Percentiles rank a stretch among this genome's conserved stretches.
Conservation (phyloP, 2,888 invertebrate genomes). For the Amphiduros pacificus region DNA sequence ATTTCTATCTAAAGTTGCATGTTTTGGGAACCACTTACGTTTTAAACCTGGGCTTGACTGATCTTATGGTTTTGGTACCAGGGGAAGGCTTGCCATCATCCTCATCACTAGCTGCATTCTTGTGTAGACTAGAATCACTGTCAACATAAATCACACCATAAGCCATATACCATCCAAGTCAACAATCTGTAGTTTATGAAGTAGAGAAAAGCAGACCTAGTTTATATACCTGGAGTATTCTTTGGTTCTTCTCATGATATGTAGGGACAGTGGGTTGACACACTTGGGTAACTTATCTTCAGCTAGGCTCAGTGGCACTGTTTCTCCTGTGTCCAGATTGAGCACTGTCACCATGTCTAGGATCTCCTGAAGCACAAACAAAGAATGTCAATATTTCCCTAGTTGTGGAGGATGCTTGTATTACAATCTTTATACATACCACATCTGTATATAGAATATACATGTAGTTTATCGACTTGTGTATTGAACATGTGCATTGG, state of each 20-base stretch:
- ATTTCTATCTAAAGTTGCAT: too few species aligned
- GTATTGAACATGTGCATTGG: too few species aligned
- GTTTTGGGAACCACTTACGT: not conserved
- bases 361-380: constrained; percentile 69
- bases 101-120: constrained; percentile 42
- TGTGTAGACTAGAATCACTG: constrained; percentile 62
- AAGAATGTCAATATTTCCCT: too few species aligned
- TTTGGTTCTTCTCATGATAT: constrained; percentile 76
- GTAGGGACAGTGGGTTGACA: constrained; percentile 90
- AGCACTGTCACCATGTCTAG: constrained; percentile 78
- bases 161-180: not conserved
- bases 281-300: constrained; percentile 90
- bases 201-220: not conserved
- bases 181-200: not conserved
- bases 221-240: constrained; percentile 76
- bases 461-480: too few species aligned
- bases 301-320: constrained; percentile 90
- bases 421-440: too few species aligned
- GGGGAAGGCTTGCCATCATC: constrained; percentile 78
- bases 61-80: constrained; percentile 30
- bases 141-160: constrained; percentile 16
- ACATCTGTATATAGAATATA: too few species aligned
- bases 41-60: constrained; percentile 15
- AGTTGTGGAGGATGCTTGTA: too few species aligned
- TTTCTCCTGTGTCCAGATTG: constrained; percentile 75